Percentiles rank a stretch among this genome's conserved stretches.
phyloP scores from a whole-genome alignment of 2,797 vertebrate genomes.

The Synanceia verrucosa region DNA sequence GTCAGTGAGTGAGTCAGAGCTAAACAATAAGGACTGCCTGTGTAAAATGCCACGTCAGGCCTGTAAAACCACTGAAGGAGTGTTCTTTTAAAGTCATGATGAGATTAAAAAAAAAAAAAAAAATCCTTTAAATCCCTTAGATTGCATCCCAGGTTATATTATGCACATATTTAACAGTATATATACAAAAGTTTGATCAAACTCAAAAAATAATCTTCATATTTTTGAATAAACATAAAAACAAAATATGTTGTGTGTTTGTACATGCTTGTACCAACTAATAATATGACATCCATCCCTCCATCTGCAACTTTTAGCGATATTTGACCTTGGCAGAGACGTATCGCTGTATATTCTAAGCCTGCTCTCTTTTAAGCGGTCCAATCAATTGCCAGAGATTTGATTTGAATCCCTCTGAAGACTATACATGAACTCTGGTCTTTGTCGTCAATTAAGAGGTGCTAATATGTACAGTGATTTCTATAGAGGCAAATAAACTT shows the following conservation, averaged over 20 bases:
- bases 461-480: background rate
- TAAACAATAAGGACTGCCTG: background rate
- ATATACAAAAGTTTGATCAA: background rate
- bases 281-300: too few relatives aligned
- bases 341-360: too few relatives aligned
- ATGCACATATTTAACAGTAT: background rate
- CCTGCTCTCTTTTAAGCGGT: background rate
- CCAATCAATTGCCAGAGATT: background rate
- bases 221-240: too few relatives aligned
- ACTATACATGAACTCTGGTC: background rate
- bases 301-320: too few relatives aligned
- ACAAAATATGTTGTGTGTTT: background rate
- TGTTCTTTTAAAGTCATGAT: background rate
- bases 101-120: too few relatives aligned
- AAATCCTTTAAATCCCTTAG: background rate
- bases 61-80: background rate
- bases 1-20: background rate
- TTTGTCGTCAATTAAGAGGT: background rate
- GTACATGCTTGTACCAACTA: background rate
- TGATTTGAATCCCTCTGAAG: background rate
- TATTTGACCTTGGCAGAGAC: too few relatives aligned
- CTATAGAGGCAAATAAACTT: background rate
- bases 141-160: too few relatives aligned
- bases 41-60: background rate
- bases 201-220: too few relatives aligned